Conservation (phyloP, 2,888 invertebrate genomes). For the Pterostichus madidus region DNA sequence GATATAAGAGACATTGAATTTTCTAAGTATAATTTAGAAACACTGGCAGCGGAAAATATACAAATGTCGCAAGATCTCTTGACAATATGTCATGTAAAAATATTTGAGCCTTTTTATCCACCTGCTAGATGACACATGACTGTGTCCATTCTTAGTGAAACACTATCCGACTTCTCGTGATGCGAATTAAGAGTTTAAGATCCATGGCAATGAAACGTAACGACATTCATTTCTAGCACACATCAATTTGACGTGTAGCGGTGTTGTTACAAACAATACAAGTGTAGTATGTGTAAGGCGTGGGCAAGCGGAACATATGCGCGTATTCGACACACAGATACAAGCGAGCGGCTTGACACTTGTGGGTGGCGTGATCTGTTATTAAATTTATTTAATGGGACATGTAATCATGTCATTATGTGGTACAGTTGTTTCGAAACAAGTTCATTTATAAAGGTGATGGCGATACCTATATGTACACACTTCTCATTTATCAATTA, state of each 20-base stretch:
- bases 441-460: slow-evolving; percentile 52
- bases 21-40: too few species aligned
- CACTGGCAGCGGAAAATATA: too few species aligned
- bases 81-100: too few species aligned
- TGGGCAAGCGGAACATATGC: slow-evolving; percentile 17
- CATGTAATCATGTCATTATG: slow-evolving; percentile 48
- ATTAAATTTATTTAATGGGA: slow-evolving; percentile 57
- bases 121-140: too few species aligned
- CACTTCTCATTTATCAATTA: too few species aligned
- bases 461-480: too few species aligned
- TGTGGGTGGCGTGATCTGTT: slow-evolving; percentile 61
- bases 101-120: too few species aligned
- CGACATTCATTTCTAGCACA: slow-evolving; percentile 7
- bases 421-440: slow-evolving; percentile 57
- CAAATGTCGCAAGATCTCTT: too few species aligned
- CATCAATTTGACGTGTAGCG: slow-evolving; percentile 2
- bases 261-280: slow-evolving; percentile 16
- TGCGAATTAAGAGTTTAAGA: neutral
- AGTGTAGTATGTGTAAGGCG: slow-evolving; percentile 14
- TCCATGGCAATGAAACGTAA: neutral
- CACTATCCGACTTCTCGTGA: too few species aligned
- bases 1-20: too few species aligned
- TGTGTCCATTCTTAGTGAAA: too few species aligned
- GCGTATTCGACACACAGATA: slow-evolving; percentile 3
- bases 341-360: slow-evolving; percentile 37